phyloP scores from a whole-genome alignment of 2,113 vertebrate species.

The Sakesphorus luctuosus region DNA sequence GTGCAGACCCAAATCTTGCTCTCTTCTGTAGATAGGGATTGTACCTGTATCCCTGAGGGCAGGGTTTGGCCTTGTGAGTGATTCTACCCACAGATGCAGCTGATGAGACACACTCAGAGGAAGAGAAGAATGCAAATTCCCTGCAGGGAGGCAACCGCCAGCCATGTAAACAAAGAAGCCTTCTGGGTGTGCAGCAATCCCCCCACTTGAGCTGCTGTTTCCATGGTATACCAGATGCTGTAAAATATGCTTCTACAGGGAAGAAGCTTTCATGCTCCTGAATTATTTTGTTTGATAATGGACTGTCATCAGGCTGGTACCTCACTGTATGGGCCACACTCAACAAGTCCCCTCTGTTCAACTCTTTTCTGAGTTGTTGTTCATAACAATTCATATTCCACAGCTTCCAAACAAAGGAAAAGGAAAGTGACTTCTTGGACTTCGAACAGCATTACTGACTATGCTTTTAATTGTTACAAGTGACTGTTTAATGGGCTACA shows the following conservation, averaged over 20 bases:
- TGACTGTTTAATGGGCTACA: background rate
- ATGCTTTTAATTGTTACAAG: background rate
- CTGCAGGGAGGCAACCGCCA: background rate
- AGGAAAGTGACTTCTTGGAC: background rate
- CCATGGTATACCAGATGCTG: slow-evolving; percentile 65
- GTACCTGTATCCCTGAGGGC: background rate
- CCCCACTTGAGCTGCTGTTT: slow-evolving; percentile 67
- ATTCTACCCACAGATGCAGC: background rate
- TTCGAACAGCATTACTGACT: background rate
- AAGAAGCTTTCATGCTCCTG: background rate
- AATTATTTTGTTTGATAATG: slow-evolving; percentile 22
- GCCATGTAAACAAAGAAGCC: slow-evolving; percentile 47
- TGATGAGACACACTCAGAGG: background rate
- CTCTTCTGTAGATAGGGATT: background rate
- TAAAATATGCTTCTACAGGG: slow-evolving; percentile 31
- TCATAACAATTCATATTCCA: background rate
- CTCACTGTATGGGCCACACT: background rate
- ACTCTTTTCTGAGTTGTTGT: background rate
- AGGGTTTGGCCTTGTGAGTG: background rate
- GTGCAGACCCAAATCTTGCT: background rate
- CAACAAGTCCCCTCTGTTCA: background rate
- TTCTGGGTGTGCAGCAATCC: slow-evolving; percentile 59
- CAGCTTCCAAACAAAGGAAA: background rate
- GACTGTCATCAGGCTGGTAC: background rate
- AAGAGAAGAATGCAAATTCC: slow-evolving; percentile 40